phyloP scores from a whole-genome alignment of 2,888 invertebrate species.

The Brachylomia viminalis region DNA sequence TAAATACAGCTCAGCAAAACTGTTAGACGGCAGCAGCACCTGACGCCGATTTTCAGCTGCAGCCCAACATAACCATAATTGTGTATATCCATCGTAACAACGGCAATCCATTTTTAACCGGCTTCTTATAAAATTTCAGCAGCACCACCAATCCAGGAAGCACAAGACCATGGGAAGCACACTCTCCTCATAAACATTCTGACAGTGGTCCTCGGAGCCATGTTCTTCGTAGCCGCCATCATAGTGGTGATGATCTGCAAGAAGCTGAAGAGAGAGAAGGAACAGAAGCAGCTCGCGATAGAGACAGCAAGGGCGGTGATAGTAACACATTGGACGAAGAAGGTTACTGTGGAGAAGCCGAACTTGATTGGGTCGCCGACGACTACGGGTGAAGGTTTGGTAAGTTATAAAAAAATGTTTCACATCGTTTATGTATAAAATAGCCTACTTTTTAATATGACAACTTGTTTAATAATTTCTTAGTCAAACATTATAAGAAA shows the following conservation, averaged over 20 bases:
- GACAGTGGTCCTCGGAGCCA: slow-evolving; percentile 91
- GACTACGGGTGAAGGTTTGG: slow-evolving; percentile 92
- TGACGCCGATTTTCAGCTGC: neutral
- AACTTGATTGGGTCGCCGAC: slow-evolving; percentile 91
- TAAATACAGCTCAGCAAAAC: neutral
- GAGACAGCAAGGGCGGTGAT: slow-evolving; percentile 95
- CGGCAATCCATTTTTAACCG: neutral
- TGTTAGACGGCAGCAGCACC: neutral
- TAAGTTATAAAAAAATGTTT: slow-evolving; percentile 72
- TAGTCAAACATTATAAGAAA: too few relatives aligned
- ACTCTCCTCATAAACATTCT: slow-evolving; percentile 90
- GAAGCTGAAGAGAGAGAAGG: slow-evolving; percentile 94
- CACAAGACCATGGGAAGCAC: slow-evolving; percentile 86
- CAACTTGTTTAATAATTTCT: neutral
- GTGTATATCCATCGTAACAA: neutral
- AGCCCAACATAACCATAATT: neutral
- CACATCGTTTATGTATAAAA: neutral
- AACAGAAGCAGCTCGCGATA: slow-evolving; percentile 94
- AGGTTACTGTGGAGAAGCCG: slow-evolving; percentile 96
- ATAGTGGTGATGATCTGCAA: slow-evolving; percentile 92
- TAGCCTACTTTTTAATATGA: neutral
- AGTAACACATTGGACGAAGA: slow-evolving; percentile 97
- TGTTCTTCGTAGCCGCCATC: slow-evolving; percentile 91
- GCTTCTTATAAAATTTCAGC: slow-evolving; percentile 4
- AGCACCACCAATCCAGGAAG: slow-evolving; percentile 83